Base-by-base conservation (phyloP, 2,797 vertebrate species). In the Enteromius radiatus region DNA sequence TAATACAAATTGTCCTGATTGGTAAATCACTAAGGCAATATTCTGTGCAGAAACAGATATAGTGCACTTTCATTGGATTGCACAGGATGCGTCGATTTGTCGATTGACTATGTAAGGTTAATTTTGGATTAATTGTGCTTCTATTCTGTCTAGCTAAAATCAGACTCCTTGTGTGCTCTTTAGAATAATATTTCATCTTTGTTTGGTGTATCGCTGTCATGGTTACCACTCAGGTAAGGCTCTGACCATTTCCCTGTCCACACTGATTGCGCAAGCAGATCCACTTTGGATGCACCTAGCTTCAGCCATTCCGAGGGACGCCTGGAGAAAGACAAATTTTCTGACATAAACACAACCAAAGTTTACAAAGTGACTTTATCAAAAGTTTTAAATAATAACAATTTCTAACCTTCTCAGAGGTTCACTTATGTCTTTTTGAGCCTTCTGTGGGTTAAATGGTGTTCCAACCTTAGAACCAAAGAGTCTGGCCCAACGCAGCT, bases 291-390 rank as follows among this genome's bases (percentile, higher is more conserved):
- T 87, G 92, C 94, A 92, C 98, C 96, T 92, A 98, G 89, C 84
- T 94, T 95, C 74, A 99, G 92, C 98, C 98, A 99, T 78, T 96
- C 94, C 0, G 97, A 99, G 0, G 98, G 98, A 52, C 95, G 88
- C 87, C 95, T 97, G 87, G 21, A 84, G 65, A 15, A 83, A 69
- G 23, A 63, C 41, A 89, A 90, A 47, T 28, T 56, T 76, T 76
- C 78, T 54, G 56, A 61, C 19, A 71, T 68, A 21, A 47, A 87
- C 11, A 65, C 36, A 84, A 17, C 47, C 3, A 43, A 23, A 71
- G 59, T 71, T 61, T 49, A 41, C 8, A 41, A 70, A 10, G n/a
- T n/a, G 19, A 73, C 28, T 56, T 64, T n/a, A 64, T 54, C 38
- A 47, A 63, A 75, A 15, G 31, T 3, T 12, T 36, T 64, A 15